Conservation (phyloP, 2,113 vertebrate genomes). For the Montifringilla adamsi region DNA sequence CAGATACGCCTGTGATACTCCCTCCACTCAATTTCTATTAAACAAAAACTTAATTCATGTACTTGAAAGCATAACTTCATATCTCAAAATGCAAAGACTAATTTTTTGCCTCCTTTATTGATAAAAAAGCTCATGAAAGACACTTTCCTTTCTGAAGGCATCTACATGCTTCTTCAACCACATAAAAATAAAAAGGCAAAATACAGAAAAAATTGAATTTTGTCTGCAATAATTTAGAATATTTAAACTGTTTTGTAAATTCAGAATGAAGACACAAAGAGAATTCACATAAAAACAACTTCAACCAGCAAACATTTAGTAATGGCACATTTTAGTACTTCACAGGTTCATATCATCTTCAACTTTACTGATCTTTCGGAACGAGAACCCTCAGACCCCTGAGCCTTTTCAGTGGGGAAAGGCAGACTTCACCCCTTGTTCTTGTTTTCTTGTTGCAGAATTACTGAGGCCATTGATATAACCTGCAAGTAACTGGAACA, state of each 20-base stretch:
- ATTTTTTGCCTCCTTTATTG: neutral
- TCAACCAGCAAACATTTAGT: neutral
- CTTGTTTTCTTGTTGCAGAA: neutral
- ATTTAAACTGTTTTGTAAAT: neutral
- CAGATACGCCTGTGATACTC: neutral
- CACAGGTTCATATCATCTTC: neutral
- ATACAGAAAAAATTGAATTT: neutral
- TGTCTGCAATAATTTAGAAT: neutral
- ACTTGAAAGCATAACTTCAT: neutral
- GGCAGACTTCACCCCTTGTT: neutral
- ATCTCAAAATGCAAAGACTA: neutral
- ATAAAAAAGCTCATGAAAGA: neutral
- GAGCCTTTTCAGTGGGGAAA: rapidly evolving
- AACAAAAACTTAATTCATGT: neutral
- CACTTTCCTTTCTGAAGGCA: neutral
- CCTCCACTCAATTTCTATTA: neutral
- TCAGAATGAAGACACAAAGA: neutral
- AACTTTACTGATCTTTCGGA: neutral
- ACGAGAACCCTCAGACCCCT: neutral
- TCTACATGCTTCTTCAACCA: neutral
- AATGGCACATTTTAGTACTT: neutral
- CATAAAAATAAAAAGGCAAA: neutral
- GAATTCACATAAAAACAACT: neutral
- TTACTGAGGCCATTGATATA: neutral
- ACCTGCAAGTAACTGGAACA: neutral